Conservation (phyloP, 2,797 vertebrate genomes). For the Manis pentadactyla region DNA sequence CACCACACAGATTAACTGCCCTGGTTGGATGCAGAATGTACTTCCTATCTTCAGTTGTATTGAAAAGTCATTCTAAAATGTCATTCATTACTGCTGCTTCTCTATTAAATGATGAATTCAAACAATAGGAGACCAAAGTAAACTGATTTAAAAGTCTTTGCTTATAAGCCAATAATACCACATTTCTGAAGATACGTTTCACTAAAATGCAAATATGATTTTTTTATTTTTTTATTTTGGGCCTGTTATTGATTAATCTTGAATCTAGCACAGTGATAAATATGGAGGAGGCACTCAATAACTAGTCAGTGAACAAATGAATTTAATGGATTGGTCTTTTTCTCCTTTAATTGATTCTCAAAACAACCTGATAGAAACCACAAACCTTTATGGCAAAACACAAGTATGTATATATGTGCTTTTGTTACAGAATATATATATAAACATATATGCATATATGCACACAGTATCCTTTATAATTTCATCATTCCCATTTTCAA, state of each 20-base stretch:
- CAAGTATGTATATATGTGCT: not conserved
- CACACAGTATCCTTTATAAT: not conserved
- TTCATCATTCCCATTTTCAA: constrained; percentile 8
- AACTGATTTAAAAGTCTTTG: constrained; percentile 56
- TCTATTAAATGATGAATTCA: constrained; percentile 70
- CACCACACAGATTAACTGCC: not conserved
- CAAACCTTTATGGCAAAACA: not conserved
- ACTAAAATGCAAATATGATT: constrained; percentile 47
- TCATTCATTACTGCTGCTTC: constrained; percentile 63
- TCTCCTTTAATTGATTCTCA: not conserved
- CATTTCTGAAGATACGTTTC: constrained; percentile 32
- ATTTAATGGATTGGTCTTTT: not conserved
- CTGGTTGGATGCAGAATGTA: constrained; percentile 30
- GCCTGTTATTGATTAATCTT: not conserved
- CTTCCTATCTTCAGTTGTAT: constrained; percentile 62
- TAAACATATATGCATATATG: not conserved
- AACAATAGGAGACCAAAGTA: constrained; percentile 9
- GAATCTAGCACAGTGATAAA: not conserved
- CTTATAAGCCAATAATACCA: constrained; percentile 47
- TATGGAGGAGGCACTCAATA: not conserved
- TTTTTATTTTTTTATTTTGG: constrained; percentile 46
- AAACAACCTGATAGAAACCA: not conserved
- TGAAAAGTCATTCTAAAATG: constrained; percentile 78
- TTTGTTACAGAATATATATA: not conserved
- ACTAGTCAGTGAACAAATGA: not conserved